Evolutionary conservation across 2,113 vertebrate species (phyloP).

Genomic region (Cryptomyrus ogoouensis): DNA sequence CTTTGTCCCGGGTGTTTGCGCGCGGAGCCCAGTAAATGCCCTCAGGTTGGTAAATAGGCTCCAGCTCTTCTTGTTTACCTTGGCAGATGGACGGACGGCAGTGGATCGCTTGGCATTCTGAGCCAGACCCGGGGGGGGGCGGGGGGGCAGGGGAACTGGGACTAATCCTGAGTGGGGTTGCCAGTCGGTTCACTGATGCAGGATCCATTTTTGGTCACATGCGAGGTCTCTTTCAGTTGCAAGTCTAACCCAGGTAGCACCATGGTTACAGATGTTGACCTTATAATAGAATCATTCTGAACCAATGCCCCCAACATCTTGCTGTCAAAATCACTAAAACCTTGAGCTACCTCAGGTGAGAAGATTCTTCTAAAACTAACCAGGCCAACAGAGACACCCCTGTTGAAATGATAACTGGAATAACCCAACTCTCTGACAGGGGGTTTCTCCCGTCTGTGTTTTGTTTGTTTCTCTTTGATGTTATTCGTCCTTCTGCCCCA

Average conservation of each 20-base stretch:
- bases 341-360: not conserved
- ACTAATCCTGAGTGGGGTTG: not conserved
- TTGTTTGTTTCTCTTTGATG: not conserved
- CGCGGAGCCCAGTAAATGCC: conserved; percentile 29
- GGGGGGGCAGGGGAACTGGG: not conserved
- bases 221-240: not conserved
- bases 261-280: not conserved
- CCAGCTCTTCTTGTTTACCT: conserved; percentile 33
- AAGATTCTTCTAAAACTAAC: not conserved
- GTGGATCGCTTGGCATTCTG: conserved; percentile 22
- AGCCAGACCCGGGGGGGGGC: conserved; percentile 19
- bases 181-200: not conserved
- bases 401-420: not conserved
- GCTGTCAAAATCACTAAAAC: not conserved
- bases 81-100: conserved; percentile 37
- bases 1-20: conserved; percentile 37
- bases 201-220: not conserved
- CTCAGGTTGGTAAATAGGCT: conserved; percentile 21
- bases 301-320: not conserved
- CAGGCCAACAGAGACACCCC: not conserved
- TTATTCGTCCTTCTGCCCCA: not conserved
- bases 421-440: not conserved
- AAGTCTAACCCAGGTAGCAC: not conserved
- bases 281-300: not conserved
- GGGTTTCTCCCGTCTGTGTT: not conserved